Conservation (phyloP, 2,888 invertebrate genomes). For the Muscina levida region DNA sequence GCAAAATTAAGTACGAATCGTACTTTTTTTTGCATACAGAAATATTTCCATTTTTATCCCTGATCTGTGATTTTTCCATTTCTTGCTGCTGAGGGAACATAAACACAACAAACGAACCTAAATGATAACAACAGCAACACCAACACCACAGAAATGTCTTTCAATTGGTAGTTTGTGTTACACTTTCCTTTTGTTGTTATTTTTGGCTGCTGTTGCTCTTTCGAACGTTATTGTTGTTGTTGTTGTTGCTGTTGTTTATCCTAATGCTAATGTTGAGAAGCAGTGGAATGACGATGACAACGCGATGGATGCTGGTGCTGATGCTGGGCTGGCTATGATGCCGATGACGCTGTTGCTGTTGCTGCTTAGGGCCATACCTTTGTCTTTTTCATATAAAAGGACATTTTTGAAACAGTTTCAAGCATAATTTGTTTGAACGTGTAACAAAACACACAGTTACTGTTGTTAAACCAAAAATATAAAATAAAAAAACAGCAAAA, state of each 20-base stretch:
- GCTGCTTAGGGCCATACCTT: constrained; percentile 69
- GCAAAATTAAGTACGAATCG: too few species aligned
- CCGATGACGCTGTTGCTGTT: constrained; percentile 44
- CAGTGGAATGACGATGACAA: constrained; percentile 48
- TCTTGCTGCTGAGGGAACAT: constrained; percentile 3
- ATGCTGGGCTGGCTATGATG: constrained; percentile 38
- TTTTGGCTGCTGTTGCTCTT: background rate
- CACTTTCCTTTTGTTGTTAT: constrained; percentile 31
- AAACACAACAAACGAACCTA: constrained; percentile 34
- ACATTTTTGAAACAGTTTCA: constrained; percentile 70
- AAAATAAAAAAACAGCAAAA: too few species aligned
- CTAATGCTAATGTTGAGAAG: constrained; percentile 6
- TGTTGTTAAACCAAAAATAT: constrained; percentile 1
- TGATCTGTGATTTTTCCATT: constrained; percentile 18
- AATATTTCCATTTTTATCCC: background rate
- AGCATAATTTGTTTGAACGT: constrained; percentile 73
- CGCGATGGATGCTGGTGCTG: constrained; percentile 38
- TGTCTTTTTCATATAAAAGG: constrained; percentile 76
- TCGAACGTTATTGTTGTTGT: background rate
- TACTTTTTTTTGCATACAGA: background rate
- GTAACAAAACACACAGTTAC: constrained; percentile 67
- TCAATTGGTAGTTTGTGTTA: constrained; percentile 63
- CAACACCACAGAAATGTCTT: constrained; percentile 38
- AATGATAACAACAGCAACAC: constrained; percentile 15
- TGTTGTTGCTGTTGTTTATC: constrained; percentile 40